Evolutionary conservation across 2,888 invertebrate species (phyloP), one percentile per base, ranked within the genome.

Genomic region (Hirtodrosophila alboralis): DNA sequence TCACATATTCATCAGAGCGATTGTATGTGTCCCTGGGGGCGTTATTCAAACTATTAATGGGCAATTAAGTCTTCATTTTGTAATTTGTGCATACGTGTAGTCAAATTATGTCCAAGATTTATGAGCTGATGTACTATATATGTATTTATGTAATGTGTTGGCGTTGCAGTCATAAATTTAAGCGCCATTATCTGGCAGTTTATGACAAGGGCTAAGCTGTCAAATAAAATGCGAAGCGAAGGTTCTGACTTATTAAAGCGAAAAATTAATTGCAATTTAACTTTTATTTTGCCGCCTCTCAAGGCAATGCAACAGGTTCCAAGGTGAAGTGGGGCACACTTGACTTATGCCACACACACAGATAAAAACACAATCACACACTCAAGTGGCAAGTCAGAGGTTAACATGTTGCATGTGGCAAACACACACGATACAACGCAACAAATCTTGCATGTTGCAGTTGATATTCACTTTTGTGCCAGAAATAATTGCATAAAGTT

Each of bases 41-140:
- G 54, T 66, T 79, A 74, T 58, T n/a, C 74, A 76, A 77, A 69
- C 79, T 75, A 80, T 84, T 80, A 75, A 64, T 62, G 75, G 62
- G 60, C 81, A 84, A 80, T 84, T 84, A 84, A 77, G 75, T 60
- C 63, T 75, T 75, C 62, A 75, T 72, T 77, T 76, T 67, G 71
- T 76, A 76, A 78, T 83, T 73, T 76, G 74, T 64, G 53, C 76
- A 67, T 75, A 66, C 59, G 74, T 75, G 57, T 57, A 52, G 37
- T 75, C 60, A 77, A 77, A 81, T 78, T 41, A 77, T 81, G 69
- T 64, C 57, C 43, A 60, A 62, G 75, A 80, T 78, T 81, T 78
- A 77, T 75, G 61, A 53, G 69, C 60, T 45, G 30, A 68, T 52
- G 30, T 49, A 36, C 34, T 23, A 47, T 10, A 33, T 64, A 16